Percentiles rank a stretch among this genome's conserved stretches.
Evolutionary conservation across 1,140 invertebrate species (phyloP).

Genomic region (Ctenoplectra terminalis): DNA sequence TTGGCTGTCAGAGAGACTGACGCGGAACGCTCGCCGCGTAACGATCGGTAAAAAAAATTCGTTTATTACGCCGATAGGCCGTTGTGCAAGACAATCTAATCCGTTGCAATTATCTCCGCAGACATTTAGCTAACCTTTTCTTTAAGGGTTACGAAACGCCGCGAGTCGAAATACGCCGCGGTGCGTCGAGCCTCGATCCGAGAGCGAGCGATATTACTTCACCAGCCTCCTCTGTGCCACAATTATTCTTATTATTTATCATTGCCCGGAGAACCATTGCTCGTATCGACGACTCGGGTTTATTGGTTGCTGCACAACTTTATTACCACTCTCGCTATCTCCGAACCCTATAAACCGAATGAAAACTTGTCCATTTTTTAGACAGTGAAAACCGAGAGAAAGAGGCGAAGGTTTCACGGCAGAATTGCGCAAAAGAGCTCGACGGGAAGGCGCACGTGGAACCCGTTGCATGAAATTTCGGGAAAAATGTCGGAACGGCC

Average conservation of each 20-base stretch:
- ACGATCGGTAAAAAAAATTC: slow-evolving; percentile 36
- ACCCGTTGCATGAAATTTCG: slow-evolving; percentile 53
- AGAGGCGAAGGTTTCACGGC: too few species aligned
- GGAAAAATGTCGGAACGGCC: slow-evolving; percentile 62
- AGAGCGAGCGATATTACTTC: slow-evolving; percentile 4
- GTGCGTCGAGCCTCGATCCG: slow-evolving; percentile 3
- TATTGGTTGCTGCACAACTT: background rate
- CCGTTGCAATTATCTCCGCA: slow-evolving; percentile 46
- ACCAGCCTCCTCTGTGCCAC: background rate
- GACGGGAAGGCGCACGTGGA: background rate
- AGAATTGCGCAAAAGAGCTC: background rate
- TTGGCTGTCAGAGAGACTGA: slow-evolving; percentile 27
- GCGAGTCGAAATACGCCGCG: slow-evolving; percentile 39
- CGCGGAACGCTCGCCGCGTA: slow-evolving; percentile 36
- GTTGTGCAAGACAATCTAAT: slow-evolving; percentile 57
- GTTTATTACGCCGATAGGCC: slow-evolving; percentile 53
- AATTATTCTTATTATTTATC: slow-evolving; percentile 1
- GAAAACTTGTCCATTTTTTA: too few species aligned
- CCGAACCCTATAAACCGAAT: too few species aligned
- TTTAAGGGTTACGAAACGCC: slow-evolving; percentile 41
- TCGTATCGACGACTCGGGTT: background rate
- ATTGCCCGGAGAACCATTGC: background rate
- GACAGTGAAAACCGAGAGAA: too few species aligned
- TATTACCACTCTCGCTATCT: background rate
- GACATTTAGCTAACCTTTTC: slow-evolving; percentile 56